A percentile compares a stretch with the other conserved stretches of the same genome.
These are phyloP conservation scores for Dromococcyx pavoninus DNA, from an alignment of 2,797 vertebrate genomes.

Conservation along the genomic window DNA sequence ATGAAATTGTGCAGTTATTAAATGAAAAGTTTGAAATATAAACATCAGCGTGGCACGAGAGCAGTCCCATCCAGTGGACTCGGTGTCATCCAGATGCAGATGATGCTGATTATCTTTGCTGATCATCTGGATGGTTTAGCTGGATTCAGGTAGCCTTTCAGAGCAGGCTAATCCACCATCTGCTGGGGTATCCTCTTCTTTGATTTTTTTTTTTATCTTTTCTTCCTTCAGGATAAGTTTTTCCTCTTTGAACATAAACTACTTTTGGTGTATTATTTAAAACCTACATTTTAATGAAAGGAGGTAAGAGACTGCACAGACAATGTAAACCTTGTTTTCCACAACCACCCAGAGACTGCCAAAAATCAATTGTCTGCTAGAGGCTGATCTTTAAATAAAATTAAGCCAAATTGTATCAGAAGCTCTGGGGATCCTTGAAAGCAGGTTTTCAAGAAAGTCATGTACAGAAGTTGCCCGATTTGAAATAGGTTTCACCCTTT, in stretches of 20 bases:
- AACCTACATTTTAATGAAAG: neutral
- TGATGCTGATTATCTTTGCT: neutral
- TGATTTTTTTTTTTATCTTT: neutral
- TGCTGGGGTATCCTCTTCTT: neutral
- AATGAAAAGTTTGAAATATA: neutral
- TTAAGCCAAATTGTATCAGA: neutral
- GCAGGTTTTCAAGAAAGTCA: neutral
- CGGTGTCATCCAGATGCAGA: neutral
- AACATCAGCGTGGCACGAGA: neutral
- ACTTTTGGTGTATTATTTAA: neutral
- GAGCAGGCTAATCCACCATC: neutral
- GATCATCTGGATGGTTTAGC: neutral
- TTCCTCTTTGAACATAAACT: neutral
- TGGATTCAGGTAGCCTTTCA: neutral
- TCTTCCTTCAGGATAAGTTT: neutral
- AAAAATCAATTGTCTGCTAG: neutral
- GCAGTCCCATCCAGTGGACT: neutral
- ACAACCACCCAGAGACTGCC: neutral
- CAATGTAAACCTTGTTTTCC: neutral
- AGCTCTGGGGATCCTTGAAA: neutral
- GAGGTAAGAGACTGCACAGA: neutral
- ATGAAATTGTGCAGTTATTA: conserved; percentile 9
- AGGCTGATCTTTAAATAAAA: neutral
- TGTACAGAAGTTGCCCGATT: neutral
- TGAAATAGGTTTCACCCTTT: neutral